Conservation (phyloP, 2,113 vertebrate genomes). For the Jacana jacana region DNA sequence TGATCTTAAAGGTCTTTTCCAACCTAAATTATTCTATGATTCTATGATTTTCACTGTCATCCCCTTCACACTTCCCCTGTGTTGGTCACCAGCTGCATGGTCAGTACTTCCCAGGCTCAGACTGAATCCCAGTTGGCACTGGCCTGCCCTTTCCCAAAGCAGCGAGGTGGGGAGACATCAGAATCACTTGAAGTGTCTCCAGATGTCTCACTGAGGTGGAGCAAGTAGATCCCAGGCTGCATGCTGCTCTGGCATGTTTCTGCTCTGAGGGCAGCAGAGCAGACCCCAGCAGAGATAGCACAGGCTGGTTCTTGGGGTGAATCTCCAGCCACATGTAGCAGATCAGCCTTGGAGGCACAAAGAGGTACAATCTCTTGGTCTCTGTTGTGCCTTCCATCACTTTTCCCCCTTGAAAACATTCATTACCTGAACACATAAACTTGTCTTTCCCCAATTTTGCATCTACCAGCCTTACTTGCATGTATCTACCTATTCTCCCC, state of each 20-base stretch:
- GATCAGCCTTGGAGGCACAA: not conserved
- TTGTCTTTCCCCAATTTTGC: not conserved
- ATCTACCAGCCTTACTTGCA: not conserved
- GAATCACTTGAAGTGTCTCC: not conserved
- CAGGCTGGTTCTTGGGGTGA: not conserved
- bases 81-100: not conserved
- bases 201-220: accelerated
- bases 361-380: not conserved
- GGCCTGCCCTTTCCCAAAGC: not conserved
- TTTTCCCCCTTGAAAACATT: not conserved
- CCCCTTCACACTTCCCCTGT: not conserved
- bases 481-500: not conserved
- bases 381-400: not conserved
- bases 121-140: not conserved
- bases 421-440: not conserved
- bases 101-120: not conserved
- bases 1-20: not conserved
- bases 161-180: not conserved
- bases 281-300: not conserved
- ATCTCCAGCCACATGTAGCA: not conserved
- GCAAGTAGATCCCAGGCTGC: not conserved
- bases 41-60: not conserved
- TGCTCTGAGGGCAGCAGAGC: not conserved
- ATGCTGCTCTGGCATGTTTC: not conserved
- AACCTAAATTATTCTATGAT: not conserved